A percentile compares a stretch with the other conserved stretches of the same genome.
Conservation (phyloP, 1,140 invertebrate genomes). For the Diuraphis noxia region DNA sequence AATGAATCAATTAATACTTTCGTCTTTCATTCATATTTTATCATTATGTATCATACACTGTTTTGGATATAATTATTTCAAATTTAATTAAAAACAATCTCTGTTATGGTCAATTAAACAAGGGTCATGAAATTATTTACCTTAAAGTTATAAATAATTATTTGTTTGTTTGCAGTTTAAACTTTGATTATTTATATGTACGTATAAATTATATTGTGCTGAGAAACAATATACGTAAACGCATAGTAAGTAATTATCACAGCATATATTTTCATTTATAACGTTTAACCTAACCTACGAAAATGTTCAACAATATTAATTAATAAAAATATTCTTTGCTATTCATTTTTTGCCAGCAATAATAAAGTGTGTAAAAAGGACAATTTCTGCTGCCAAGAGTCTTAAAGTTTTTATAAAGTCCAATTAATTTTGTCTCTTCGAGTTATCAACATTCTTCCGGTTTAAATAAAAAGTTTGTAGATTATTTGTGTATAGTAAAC, state of each 20-base stretch:
- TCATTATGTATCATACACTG: background rate
- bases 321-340: background rate
- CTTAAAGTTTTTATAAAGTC: conserved; percentile 16
- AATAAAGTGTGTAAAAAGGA: background rate
- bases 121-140: background rate
- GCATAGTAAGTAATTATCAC: background rate
- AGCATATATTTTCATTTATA: background rate
- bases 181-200: background rate
- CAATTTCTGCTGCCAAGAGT: background rate
- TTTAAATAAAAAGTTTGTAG: conserved; percentile 11
- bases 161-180: background rate
- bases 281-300: background rate
- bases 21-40: background rate
- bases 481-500: background rate
- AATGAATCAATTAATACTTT: background rate
- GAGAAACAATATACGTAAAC: background rate
- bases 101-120: background rate
- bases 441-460: background rate
- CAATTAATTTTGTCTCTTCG: conserved; percentile 34
- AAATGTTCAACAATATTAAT: background rate
- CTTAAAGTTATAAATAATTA: background rate
- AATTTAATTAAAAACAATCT: background rate
- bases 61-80: background rate
- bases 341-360: background rate
- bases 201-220: background rate